Conservation (phyloP, 2,797 vertebrate genomes). For the Xenentodon cancila region DNA sequence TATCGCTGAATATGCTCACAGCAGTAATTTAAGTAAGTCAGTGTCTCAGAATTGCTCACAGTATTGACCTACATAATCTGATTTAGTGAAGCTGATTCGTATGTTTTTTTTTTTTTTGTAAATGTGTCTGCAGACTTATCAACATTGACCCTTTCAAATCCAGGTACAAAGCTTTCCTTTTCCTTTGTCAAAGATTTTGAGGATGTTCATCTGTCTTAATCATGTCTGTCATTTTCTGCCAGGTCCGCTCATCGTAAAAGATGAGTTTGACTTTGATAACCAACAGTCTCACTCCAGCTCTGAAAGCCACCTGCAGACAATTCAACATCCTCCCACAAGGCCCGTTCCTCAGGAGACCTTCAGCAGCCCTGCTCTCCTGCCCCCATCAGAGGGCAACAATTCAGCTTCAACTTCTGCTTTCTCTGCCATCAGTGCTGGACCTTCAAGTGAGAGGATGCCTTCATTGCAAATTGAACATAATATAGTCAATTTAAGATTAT, state of each 20-base stretch:
- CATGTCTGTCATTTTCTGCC: constrained; percentile 5
- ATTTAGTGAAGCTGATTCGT: constrained; percentile 6
- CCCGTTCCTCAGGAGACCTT: constrained; percentile 85
- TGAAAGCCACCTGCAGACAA: constrained; percentile 92
- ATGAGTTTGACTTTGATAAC: constrained; percentile 95
- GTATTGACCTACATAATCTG: neutral
- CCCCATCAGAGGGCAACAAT: constrained; percentile 86
- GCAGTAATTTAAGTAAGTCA: neutral
- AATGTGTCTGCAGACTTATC: constrained; percentile 88
- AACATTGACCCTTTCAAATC: constrained; percentile 91
- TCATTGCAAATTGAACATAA: neutral
- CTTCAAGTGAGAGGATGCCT: constrained; percentile 86
- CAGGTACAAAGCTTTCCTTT: constrained; percentile 78
- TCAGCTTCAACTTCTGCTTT: constrained; percentile 88
- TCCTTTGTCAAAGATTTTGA: neutral
- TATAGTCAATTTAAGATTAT: neutral
- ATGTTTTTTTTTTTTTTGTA: constrained; percentile 12
- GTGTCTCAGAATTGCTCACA: neutral
- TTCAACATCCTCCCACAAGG: constrained; percentile 92
- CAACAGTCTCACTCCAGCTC: constrained; percentile 87
- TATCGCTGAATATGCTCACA: neutral
- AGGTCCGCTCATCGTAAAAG: constrained; percentile 94
- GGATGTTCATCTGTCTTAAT: constrained; percentile 9
- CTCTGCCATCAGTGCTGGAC: constrained; percentile 91
- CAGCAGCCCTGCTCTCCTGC: constrained; percentile 85